Percentiles rank a stretch among this genome's conserved stretches.
These are phyloP conservation scores for Chlorodrepanis virens DNA, from an alignment of 2,113 vertebrate genomes.

Conservation along the genomic window DNA sequence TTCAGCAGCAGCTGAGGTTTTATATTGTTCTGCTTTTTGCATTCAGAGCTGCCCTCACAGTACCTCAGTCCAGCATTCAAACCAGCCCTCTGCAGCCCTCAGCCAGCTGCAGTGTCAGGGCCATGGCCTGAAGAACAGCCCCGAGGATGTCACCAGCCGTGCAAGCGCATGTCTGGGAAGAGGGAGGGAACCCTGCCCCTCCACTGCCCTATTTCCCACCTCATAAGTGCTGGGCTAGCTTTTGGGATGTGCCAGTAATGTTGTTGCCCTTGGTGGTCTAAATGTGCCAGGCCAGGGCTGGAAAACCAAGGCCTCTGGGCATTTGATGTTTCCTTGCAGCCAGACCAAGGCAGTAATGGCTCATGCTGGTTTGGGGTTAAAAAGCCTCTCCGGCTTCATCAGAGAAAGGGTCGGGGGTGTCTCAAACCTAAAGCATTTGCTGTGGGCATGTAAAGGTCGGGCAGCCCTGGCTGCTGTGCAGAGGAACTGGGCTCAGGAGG, in stretches of 20 bases:
- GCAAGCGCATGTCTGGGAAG: neutral
- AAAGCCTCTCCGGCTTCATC: neutral
- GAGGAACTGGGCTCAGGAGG: fast-evolving
- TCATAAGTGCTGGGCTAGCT: neutral
- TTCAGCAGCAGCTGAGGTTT: neutral
- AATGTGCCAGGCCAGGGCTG: neutral
- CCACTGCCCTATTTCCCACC: neutral
- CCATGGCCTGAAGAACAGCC: no score
- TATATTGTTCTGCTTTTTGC: neutral
- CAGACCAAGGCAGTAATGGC: neutral
- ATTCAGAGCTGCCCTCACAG: neutral
- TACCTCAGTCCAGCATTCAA: neutral
- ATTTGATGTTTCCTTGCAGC: neutral
- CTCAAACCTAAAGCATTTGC: neutral
- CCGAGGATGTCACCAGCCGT: neutral
- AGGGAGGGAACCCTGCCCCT: neutral
- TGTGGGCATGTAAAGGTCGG: fast-evolving
- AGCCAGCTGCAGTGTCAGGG: neutral
- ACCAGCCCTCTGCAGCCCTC: neutral
- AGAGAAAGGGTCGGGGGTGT: fast-evolving
- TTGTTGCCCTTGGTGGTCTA: neutral
- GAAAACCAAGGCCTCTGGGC: neutral
- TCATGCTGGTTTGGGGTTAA: neutral
- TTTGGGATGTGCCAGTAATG: neutral
- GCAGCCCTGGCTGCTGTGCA: neutral